A percentile compares a stretch with the other conserved stretches of the same genome.
These are phyloP conservation scores for Folsomia manolachei DNA, from an alignment of 2,888 invertebrate species.

Conservation along the genomic window DNA sequence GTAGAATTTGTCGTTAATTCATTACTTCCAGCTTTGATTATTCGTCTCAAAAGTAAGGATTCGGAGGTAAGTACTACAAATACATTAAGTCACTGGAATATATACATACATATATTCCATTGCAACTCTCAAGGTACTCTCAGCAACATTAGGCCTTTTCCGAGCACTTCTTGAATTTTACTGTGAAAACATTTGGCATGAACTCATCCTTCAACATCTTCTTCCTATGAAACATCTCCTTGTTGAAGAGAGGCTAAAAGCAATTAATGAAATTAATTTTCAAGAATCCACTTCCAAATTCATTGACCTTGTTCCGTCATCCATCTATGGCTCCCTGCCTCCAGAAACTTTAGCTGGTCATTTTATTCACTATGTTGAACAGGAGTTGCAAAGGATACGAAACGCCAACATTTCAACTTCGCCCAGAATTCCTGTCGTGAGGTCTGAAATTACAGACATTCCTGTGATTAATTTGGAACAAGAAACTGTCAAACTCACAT, in stretches of 20 bases:
- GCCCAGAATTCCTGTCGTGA: slow-evolving; percentile 19
- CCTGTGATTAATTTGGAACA: neutral
- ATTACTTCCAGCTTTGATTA: slow-evolving; percentile 33
- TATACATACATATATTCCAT: neutral
- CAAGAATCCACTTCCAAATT: slow-evolving; percentile 43
- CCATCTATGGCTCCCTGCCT: slow-evolving; percentile 27
- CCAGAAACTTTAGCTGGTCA: slow-evolving; percentile 31
- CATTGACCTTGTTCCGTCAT: slow-evolving; percentile 39
- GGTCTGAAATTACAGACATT: slow-evolving; percentile 17
- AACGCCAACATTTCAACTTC: slow-evolving; percentile 18
- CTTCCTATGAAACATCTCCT: slow-evolving; percentile 46
- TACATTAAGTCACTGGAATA: neutral
- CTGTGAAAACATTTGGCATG: slow-evolving; percentile 49
- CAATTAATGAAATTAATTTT: slow-evolving; percentile 43
- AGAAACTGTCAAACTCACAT: neutral
- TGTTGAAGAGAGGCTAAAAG: slow-evolving; percentile 39
- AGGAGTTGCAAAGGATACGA: slow-evolving; percentile 33
- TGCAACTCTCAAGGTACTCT: slow-evolving; percentile 24
- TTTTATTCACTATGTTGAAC: slow-evolving; percentile 37
- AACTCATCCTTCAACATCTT: slow-evolving; percentile 41
- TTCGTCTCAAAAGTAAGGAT: slow-evolving; percentile 19
- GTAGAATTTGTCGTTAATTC: slow-evolving; percentile 37
- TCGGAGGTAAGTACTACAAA: slow-evolving; percentile 22
- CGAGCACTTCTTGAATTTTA: slow-evolving; percentile 44
- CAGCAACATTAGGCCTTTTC: slow-evolving; percentile 42